Evolutionary conservation across 2,113 vertebrate genomes (phyloP), one percentile per base, ranked within the genome.

Genomic region (Probosciger aterrimus): DNA sequence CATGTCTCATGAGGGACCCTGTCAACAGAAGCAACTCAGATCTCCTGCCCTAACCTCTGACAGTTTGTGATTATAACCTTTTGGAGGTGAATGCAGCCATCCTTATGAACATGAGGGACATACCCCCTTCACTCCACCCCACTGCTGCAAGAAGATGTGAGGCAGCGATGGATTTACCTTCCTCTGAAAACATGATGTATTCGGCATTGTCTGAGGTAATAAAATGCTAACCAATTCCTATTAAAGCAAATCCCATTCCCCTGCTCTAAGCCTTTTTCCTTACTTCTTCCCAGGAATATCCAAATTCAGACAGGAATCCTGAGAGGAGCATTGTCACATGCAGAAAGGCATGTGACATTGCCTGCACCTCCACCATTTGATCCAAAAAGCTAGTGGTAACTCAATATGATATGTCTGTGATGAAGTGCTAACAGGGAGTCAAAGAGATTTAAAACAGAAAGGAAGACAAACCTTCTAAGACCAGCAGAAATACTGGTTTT

Each of bases 301-400:
- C 3, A 5, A 62, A 35, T 15, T 65, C 31, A 31, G 0, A 2
- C 33, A 73, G 37, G 52, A 90, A 63, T 73, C 52, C 46, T 62
- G 8, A 1, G 2, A 53, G n/a, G 14, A 50, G 5, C 18, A 8
- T n/a, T 6, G 2, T 43, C 30, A 20, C 33, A 19, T 28, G 30
- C 33, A 59, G 75, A 77, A 88, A 47, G 37, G 23, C 41, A n/a
- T 53, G 39, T 14, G 28, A 33, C 6, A 4, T 10, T 57, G 43
- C 46, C 11, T 62, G 46, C 16, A 49, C 28, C 10, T 24, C 37
- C 19, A n/a, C 19, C 62, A 55, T 17, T 9, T 15, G 30, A 73
- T 44, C 14, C 30, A 67, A 81, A 85, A 73, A 24, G 2, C 7
- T 59, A 35, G 14, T 59, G 22, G n/a, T 57, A 67, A 57, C 18